Evolutionary conservation across 2,888 invertebrate species (phyloP).

Genomic region (Drosophila kuntzei): DNA sequence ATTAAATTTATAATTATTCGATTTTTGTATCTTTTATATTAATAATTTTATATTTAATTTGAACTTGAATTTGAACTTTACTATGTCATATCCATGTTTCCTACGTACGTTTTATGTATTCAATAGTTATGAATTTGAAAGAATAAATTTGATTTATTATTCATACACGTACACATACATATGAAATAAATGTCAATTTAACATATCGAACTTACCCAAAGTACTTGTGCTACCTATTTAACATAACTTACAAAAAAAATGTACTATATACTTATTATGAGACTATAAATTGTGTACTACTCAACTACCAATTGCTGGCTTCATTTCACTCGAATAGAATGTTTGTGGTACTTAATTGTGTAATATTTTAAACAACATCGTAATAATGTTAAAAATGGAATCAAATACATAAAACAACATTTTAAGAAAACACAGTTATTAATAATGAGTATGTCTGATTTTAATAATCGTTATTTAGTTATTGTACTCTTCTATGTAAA

Average conservation of each 20-base stretch:
- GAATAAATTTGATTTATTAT: constrained; percentile 7
- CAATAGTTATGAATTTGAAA: background rate
- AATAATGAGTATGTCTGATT: constrained; percentile 18
- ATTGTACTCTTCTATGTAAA: constrained; percentile 25
- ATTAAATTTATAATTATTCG: background rate
- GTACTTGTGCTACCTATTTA: constrained; percentile 45
- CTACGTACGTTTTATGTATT: constrained; percentile 7
- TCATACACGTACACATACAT: constrained; percentile 17
- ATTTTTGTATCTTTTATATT: background rate
- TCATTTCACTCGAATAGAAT: background rate
- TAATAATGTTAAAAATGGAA: constrained; percentile 3
- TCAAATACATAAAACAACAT: constrained; percentile 17
- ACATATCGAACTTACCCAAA: constrained; percentile 63
- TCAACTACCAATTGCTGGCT: constrained; percentile 15
- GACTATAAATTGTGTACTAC: constrained; percentile 38
- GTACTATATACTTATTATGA: constrained; percentile 18
- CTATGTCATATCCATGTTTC: constrained; percentile 12
- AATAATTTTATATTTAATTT: background rate
- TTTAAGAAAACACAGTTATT: constrained; percentile 5
- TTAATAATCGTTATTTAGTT: constrained; percentile 34
- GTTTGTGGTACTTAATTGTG: constrained; percentile 21
- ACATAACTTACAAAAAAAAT: constrained; percentile 6
- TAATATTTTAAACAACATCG: constrained; percentile 5
- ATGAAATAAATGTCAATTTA: constrained; percentile 60
- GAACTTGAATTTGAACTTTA: background rate